Conservation (phyloP, 2,888 invertebrate species). For the Eristalis tenax region DNA sequence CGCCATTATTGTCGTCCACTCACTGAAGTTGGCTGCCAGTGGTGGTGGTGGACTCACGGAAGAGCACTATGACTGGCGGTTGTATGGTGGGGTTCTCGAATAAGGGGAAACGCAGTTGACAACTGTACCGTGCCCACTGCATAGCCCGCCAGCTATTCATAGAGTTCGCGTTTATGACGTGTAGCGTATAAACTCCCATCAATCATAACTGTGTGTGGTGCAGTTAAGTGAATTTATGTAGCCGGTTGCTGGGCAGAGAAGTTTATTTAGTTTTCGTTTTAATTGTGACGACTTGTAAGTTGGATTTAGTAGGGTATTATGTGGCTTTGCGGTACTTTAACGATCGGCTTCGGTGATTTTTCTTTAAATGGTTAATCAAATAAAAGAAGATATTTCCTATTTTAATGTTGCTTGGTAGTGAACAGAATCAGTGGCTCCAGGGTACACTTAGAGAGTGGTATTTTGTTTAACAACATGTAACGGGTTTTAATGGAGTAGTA, state of each 20-base stretch:
- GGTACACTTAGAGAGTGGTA: too few relatives aligned
- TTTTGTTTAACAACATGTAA: too few relatives aligned
- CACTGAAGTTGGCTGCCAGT: slow-evolving; percentile 8
- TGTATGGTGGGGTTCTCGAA: background rate
- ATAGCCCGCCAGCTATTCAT: background rate
- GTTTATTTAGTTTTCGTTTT: slow-evolving; percentile 20
- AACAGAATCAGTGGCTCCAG: too few relatives aligned
- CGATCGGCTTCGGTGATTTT: background rate
- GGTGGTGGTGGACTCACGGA: slow-evolving; percentile 29
- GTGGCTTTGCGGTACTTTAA: background rate
- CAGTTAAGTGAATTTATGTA: slow-evolving; percentile 54
- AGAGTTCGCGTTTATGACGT: slow-evolving; percentile 46
- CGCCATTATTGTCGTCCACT: slow-evolving; percentile 47
- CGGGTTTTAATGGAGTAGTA: too few relatives aligned
- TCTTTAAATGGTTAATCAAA: background rate
- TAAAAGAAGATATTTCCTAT: background rate
- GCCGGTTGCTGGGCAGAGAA: slow-evolving; percentile 29
- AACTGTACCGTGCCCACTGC: slow-evolving; percentile 36
- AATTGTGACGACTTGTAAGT: slow-evolving; percentile 37
- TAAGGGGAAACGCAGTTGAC: slow-evolving; percentile 35
- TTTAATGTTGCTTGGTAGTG: too few relatives aligned
- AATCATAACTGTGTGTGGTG: slow-evolving; percentile 48
- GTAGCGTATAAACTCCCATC: slow-evolving; percentile 46
- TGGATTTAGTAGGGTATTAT: slow-evolving; percentile 30
- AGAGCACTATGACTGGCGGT: slow-evolving; percentile 8